Percentiles rank a stretch among this genome's conserved stretches.
Conservation (phyloP, 2,888 invertebrate genomes). For the Allolobophora icterica region DNA sequence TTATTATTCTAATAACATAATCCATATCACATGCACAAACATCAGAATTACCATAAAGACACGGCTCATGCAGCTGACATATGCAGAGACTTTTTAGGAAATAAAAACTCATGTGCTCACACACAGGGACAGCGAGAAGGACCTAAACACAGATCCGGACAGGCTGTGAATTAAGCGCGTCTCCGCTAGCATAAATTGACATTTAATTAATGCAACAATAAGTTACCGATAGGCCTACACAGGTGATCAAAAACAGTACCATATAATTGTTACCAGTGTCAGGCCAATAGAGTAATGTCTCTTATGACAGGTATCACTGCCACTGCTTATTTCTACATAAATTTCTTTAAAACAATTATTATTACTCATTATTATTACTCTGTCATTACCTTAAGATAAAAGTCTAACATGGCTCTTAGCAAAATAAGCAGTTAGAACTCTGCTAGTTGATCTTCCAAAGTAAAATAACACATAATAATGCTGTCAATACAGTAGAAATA, state of each 20-base stretch:
- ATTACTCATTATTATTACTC: too few relatives aligned
- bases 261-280: neutral
- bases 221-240: neutral
- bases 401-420: neutral
- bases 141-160: too few relatives aligned
- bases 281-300: neutral
- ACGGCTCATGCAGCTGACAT: neutral
- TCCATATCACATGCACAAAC: neutral
- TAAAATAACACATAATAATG: neutral
- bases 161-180: neutral
- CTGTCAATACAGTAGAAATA: neutral
- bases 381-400: neutral
- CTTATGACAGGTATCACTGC: neutral
- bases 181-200: neutral
- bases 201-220: neutral
- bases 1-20: too few relatives aligned
- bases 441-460: neutral
- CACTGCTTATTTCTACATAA: neutral
- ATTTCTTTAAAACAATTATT: too few relatives aligned
- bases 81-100: neutral
- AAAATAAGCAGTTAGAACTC: slow-evolving; percentile 9
- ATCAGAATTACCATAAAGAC: neutral
- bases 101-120: neutral
- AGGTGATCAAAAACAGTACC: neutral
- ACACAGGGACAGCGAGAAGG: neutral